These are phyloP conservation scores for Melipona bicolor DNA, from an alignment of 2,888 invertebrate species.

Conservation along the genomic window DNA sequence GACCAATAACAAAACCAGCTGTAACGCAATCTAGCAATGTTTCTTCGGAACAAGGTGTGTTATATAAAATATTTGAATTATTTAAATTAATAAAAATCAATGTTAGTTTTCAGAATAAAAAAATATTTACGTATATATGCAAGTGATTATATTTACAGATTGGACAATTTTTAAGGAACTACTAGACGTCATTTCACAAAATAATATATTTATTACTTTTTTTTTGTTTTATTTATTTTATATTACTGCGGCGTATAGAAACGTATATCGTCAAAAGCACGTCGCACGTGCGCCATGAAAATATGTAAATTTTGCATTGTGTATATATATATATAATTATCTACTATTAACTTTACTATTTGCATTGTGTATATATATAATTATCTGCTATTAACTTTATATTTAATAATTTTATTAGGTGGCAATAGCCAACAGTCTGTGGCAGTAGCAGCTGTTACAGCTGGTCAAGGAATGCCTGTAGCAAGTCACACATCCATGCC, in stretches of 20 bases:
- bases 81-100: neutral
- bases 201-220: neutral
- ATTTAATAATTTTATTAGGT: slow-evolving; percentile 66
- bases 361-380: neutral
- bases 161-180: neutral
- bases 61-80: neutral
- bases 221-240: neutral
- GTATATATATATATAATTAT: neutral
- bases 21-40: slow-evolving; percentile 80
- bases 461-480: slow-evolving; percentile 79
- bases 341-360: neutral
- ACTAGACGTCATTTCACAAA: neutral
- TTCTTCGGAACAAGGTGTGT: slow-evolving; percentile 81
- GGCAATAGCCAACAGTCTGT: slow-evolving; percentile 86
- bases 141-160: neutral
- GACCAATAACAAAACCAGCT: slow-evolving; percentile 79
- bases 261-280: slow-evolving; percentile 9
- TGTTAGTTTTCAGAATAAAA: neutral
- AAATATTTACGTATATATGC: neutral
- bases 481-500: slow-evolving; percentile 83
- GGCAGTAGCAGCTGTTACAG: slow-evolving; percentile 85
- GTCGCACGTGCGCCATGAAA: slow-evolving; percentile 6
- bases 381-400: neutral
- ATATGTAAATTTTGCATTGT: neutral
- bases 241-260: slow-evolving; percentile 14